These are phyloP conservation scores for Pristionchus mayeri DNA, from an alignment of 2,888 invertebrate species.

Conservation along the genomic window DNA sequence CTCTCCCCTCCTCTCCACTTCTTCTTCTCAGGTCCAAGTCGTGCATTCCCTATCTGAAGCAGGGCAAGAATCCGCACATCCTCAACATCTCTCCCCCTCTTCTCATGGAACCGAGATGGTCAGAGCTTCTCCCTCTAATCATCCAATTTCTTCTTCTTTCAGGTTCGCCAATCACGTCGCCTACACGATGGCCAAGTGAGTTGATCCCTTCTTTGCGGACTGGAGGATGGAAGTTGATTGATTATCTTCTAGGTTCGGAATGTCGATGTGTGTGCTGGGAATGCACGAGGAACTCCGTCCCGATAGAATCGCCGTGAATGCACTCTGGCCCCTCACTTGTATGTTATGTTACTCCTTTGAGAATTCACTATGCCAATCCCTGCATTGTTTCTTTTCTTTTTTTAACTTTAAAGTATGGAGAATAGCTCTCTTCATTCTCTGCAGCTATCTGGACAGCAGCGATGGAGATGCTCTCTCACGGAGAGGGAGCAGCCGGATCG, in stretches of 20 bases:
- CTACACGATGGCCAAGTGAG: slow-evolving; percentile 93
- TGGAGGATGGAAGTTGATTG: neutral
- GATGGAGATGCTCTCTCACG: slow-evolving; percentile 79
- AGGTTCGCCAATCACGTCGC: slow-evolving; percentile 83
- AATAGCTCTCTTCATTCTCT: neutral
- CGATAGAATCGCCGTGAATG: slow-evolving; percentile 91
- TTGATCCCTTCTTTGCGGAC: neutral
- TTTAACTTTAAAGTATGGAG: neutral
- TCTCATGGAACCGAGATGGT: slow-evolving; percentile 91
- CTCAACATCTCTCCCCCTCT: slow-evolving; percentile 95
- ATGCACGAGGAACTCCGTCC: slow-evolving; percentile 94
- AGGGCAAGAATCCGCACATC: slow-evolving; percentile 90
- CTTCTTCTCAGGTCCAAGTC: slow-evolving; percentile 85
- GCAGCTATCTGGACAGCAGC: slow-evolving; percentile 85
- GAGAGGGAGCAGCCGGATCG: slow-evolving; percentile 79
- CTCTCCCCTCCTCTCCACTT: neutral
- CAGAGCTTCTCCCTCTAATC: no score
- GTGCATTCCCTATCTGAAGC: slow-evolving; percentile 89
- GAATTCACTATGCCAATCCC: no score
- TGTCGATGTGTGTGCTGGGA: slow-evolving; percentile 92
- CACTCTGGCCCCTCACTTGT: slow-evolving; percentile 88
- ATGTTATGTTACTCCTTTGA: no score
- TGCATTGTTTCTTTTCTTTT: no score
- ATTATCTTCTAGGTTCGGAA: slow-evolving; percentile 86
- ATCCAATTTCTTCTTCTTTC: neutral